Evolutionary conservation across 2,888 invertebrate species (phyloP), one percentile per base, ranked within the genome.

Genomic region (Acleris cristana): DNA sequence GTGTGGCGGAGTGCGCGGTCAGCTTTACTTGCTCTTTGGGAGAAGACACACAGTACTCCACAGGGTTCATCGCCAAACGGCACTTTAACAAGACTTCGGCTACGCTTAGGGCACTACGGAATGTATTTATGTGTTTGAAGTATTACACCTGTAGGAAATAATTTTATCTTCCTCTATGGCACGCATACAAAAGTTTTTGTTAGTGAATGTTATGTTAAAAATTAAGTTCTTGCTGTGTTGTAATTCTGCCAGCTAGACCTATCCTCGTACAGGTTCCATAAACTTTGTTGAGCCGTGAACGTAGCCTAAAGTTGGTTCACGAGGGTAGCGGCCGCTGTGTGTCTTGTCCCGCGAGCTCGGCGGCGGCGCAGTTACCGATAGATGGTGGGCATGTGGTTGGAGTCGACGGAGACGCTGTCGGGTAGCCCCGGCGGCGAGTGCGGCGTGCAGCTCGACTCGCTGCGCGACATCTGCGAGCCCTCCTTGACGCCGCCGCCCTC

Each of bases 401-500:
- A 96, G 93, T 97, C 96, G 88, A 97, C 96, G 94, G 96, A 96
- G 88, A 95, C 96, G 94, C 96, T 96, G 94, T 97, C 96, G 83
- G 92, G 89, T 67, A 86, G 87, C 66, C 90, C 90, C 73, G 92
- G 84, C 70, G 93, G 92, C 18, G 92, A 91, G 85, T 87, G 93
- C 74, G 89, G 92, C 72, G 90, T 91, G 84, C 88, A 90, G 87
- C 95, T 95, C 74, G 96, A 94, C 92, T 95, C 96, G 93, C 96
- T 94, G 89, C 95, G 95, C 74, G 96, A 96, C 95, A 96, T 95
- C 86, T 88, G 93, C 81, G 87, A 84, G 82, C 86, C 84, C 68
- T 87, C 85, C 79, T 87, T 88, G 81, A 86, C 85, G 73, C 85
- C 84, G 75, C 83, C 81, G 73, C 80, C 79, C 79, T 89, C 88